These are phyloP conservation scores for Lathamus discolor DNA, from an alignment of 2,113 vertebrate species.

Conservation along the genomic window DNA sequence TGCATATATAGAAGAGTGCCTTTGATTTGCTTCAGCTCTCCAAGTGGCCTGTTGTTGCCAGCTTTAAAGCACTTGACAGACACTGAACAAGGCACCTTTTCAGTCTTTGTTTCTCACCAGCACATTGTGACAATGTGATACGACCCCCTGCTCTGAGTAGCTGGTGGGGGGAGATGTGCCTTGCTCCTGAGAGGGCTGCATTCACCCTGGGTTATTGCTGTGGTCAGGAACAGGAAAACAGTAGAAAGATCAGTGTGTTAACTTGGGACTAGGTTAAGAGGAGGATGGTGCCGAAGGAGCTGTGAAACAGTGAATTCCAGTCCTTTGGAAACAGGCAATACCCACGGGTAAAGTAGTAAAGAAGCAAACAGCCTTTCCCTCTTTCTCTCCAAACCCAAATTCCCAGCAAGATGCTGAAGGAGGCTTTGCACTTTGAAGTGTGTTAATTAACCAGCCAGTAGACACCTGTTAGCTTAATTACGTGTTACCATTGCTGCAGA, in stretches of 20 bases:
- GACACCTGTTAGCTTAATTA: conserved; percentile 18
- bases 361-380: neutral
- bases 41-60: neutral
- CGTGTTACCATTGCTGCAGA: neutral
- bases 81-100: neutral
- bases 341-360: neutral
- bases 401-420: neutral
- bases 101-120: neutral
- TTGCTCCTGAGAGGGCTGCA: neutral
- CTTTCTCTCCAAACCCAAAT: neutral
- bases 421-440: neutral
- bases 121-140: neutral
- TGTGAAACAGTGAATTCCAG: neutral
- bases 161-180: neutral
- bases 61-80: neutral
- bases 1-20: neutral
- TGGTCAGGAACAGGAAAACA: neutral
- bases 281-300: neutral
- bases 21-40: neutral
- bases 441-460: neutral
- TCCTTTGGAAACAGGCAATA: neutral
- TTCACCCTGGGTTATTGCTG: neutral
- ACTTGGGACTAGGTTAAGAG: neutral
- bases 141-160: neutral
- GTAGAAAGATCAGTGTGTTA: too few species aligned